Base-by-base conservation (phyloP, 2,113 vertebrate species). In the Eublepharis macularius region DNA sequence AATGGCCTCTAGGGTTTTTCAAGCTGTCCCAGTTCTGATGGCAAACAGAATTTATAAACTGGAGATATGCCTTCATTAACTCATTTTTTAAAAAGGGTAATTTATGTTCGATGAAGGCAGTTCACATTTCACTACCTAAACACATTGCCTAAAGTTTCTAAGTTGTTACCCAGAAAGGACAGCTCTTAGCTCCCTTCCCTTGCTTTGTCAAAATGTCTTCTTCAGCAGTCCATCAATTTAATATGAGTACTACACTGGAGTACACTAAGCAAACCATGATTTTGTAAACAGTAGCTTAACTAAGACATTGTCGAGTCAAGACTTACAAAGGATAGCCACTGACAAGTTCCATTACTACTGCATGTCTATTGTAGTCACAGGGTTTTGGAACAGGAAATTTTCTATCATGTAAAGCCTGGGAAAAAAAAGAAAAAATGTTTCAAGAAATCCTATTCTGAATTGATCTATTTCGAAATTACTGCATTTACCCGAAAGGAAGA, bases 361-460 rank as follows among this genome's bases (percentile, higher is more conserved):
- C 97, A 89, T 99, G 99, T 86, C 98, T 97, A 94, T 99, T 99
- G 89, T 98, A 99, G 95, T 99, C 99, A 87, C 98, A 83, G 84
- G 99, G 98, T 92, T 98, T 98, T 74, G 99, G 99, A 92, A 99
- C 99, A 74, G 99, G 98, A 96, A 99, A 99, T 80, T 97, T 96
- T 94, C 96, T 95, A 39, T 99, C 98, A 94, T 99, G 96, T 84
- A 99, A 94, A 34, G 96, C 98, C 98, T 99, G 91, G 36, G 60
- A 54, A 34, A 66, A 91, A 83, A 43, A 89, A 0, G 66, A 0
- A 34, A 21, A 39, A 89, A 81, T 82, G 36, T 57, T 51, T 66
- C 60, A 63, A 63, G 60, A 63, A 29, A 63, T 63, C 26, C 60
- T 63, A 24, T 10, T 63, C 60, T 63, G 19, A 60, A 21, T 60